Percentiles rank a stretch among this genome's conserved stretches.
These are phyloP conservation scores for Periophthalmodon schlosseri DNA, from an alignment of 2,113 vertebrate genomes.

Conservation along the genomic window DNA sequence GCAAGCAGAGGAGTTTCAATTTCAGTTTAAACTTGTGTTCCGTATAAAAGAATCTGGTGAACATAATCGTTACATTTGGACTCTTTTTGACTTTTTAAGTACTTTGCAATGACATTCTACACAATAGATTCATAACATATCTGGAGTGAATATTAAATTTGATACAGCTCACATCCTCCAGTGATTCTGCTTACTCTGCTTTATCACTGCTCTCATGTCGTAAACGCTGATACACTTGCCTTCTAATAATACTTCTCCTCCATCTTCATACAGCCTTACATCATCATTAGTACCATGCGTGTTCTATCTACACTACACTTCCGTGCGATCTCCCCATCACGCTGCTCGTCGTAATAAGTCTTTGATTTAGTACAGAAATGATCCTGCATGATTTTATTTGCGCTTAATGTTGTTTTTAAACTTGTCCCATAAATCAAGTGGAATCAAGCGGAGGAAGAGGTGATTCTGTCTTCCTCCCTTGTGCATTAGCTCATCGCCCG, in stretches of 20 bases:
- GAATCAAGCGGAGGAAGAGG: constrained; percentile 59
- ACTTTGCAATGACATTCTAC: background rate
- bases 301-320: constrained; percentile 32
- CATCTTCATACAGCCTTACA: constrained; percentile 26
- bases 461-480: constrained; percentile 46
- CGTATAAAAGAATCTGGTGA: no score
- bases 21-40: no score
- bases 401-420: constrained; percentile 68
- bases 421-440: constrained; percentile 69
- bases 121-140: background rate
- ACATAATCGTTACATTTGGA: no score
- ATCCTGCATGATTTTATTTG: constrained; percentile 61
- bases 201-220: constrained; percentile 14
- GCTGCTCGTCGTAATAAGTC: constrained; percentile 48
- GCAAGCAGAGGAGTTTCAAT: no score
- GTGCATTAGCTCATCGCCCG: constrained; percentile 67
- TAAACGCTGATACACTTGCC: constrained; percentile 34
- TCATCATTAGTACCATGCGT: constrained; percentile 23
- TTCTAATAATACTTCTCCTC: constrained; percentile 41
- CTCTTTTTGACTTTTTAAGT: background rate
- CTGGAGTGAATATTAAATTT: background rate
- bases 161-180: background rate
- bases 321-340: constrained; percentile 28
- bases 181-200: background rate
- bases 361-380: constrained; percentile 58